These are phyloP conservation scores for Saccostrea cuccullata DNA, from an alignment of 1,140 invertebrate genomes.

Conservation along the genomic window DNA sequence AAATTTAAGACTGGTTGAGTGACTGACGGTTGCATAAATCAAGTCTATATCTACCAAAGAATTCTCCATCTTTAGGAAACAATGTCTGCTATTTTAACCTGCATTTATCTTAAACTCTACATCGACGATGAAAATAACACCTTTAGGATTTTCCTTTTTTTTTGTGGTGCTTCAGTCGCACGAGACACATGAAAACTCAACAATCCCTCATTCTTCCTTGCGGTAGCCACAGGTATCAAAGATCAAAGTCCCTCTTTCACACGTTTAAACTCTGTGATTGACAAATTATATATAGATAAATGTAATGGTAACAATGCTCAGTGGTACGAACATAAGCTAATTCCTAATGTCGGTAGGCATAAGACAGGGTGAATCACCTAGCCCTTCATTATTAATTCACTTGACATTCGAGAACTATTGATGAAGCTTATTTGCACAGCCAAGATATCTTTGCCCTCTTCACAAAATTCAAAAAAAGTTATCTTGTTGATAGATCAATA, in stretches of 20 bases:
- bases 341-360: background rate
- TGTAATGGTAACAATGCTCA: background rate
- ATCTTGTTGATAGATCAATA: conserved; percentile 1
- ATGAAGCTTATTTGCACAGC: background rate
- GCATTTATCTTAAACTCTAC: background rate
- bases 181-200: background rate
- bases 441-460: background rate
- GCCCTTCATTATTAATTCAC: conserved; percentile 14
- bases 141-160: background rate
- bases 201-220: background rate
- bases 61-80: background rate
- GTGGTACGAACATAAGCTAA: background rate
- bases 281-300: conserved; percentile 6
- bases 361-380: conserved; percentile 16
- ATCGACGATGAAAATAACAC: background rate
- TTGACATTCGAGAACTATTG: conserved; percentile 9
- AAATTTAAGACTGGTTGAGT: background rate
- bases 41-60: background rate
- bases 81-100: conserved; percentile 15
- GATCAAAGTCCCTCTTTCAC: conserved; percentile 15
- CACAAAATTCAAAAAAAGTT: background rate
- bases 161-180: background rate
- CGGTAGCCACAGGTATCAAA: conserved; percentile 4
- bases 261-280: conserved; percentile 23
- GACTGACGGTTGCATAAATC: background rate